These are phyloP conservation scores for Oryzias curvinotus DNA, from an alignment of 2,113 vertebrate species.

Conservation along the genomic window DNA sequence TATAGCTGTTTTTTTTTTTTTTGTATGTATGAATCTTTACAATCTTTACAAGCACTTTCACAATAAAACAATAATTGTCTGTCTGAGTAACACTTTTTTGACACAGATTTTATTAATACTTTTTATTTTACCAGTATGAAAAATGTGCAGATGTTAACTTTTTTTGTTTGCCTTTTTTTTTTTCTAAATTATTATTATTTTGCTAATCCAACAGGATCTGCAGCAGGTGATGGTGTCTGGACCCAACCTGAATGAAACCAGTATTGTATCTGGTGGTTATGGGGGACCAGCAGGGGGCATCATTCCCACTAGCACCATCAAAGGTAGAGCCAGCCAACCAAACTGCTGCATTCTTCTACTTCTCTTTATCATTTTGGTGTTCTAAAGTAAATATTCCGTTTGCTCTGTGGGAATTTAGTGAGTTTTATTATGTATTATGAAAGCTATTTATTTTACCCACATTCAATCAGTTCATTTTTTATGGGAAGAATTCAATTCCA, in stretches of 20 bases:
- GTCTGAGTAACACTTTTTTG: too few relatives aligned
- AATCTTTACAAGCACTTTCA: too few relatives aligned
- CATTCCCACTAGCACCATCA: slow-evolving; percentile 85
- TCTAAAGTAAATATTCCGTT: background rate
- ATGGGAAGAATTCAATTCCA: slow-evolving; percentile 10
- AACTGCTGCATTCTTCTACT: background rate
- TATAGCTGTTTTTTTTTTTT: too few relatives aligned
- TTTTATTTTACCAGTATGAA: too few relatives aligned
- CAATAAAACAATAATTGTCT: too few relatives aligned
- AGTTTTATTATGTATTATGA: slow-evolving; percentile 4
- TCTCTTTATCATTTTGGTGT: background rate
- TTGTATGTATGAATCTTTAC: too few relatives aligned
- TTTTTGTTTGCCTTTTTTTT: background rate
- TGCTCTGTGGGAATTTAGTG: background rate
- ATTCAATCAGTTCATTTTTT: background rate
- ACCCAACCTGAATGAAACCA: slow-evolving; percentile 97
- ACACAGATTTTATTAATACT: too few relatives aligned
- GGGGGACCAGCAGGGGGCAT: slow-evolving; percentile 93
- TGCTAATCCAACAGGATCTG: slow-evolving; percentile 80
- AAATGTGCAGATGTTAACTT: background rate
- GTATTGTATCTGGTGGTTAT: slow-evolving; percentile 96
- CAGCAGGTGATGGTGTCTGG: slow-evolving; percentile 99
- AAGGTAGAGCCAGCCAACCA: slow-evolving; percentile 73
- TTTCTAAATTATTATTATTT: background rate
- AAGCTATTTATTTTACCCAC: background rate